phyloP scores from a whole-genome alignment of 2,797 vertebrate genomes.

The Bovichtus diacanthus region DNA sequence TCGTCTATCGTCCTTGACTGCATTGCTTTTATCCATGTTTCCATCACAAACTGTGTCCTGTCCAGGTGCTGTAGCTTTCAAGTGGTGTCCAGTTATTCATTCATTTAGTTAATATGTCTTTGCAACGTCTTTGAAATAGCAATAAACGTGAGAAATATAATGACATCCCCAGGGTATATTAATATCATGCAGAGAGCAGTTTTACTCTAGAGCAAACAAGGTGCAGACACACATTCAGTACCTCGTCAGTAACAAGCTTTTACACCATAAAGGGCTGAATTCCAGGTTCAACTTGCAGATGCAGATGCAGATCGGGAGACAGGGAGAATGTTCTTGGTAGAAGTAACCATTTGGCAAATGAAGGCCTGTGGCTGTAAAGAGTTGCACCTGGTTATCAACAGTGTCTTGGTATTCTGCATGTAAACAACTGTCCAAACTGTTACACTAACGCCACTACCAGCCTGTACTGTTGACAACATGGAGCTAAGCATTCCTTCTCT shows the following conservation, averaged over 20 bases:
- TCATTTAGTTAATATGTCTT: neutral
- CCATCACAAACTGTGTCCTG: neutral
- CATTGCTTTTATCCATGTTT: neutral
- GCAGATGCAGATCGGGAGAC: too few species aligned
- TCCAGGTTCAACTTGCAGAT: constrained; percentile 13
- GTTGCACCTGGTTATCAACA: neutral
- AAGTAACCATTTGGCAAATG: neutral
- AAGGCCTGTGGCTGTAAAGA: constrained; percentile 5
- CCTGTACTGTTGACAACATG: neutral
- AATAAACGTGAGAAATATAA: neutral
- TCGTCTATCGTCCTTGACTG: neutral
- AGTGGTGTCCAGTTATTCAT: neutral
- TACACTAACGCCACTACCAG: neutral
- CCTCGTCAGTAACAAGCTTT: neutral
- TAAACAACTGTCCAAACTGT: constrained; percentile 10
- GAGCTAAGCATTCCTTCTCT: neutral
- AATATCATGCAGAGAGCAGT: neutral
- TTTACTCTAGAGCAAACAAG: neutral
- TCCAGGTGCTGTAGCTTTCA: neutral
- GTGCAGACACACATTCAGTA: neutral
- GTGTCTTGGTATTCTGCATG: neutral
- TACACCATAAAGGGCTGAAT: neutral
- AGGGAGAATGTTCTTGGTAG: neutral
- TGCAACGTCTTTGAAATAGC: neutral
- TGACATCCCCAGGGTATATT: neutral